Evolutionary conservation across 2,888 invertebrate species (phyloP), one percentile per base, ranked within the genome.

Genomic region (Caenorhabditis auriculariae): DNA sequence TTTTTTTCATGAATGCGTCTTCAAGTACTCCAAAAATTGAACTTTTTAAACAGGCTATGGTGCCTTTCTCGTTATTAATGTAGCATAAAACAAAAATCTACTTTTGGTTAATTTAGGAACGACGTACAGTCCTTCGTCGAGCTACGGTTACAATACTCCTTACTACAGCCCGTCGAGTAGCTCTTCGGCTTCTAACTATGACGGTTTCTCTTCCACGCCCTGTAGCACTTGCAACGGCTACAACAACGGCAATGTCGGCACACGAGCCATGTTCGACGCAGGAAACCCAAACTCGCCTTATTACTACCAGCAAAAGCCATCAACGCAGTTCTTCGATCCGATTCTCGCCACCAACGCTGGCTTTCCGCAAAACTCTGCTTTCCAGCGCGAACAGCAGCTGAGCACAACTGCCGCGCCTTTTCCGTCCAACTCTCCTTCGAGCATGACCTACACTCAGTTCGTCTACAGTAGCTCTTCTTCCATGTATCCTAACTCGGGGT

Each of bases 341-440:
- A 46, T 63, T 2, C 46, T 59, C 1, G 63, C 54, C 2, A 49
- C 54, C 5, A 59, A 59, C 45, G 63, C 63, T 23, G 63, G 63
- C 28, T 63, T 50, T 43, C 63, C 63, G 21, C 56, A 61, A 37
- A 37, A 42, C 5, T 19, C 39, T 9, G 39, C 24, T 26, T 27
- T n/a, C n/a, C n/a, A n/a, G n/a, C n/a, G n/a, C n/a, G 29, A 44
- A n/a, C 26, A 44, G 17, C 27, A 24, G 6, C 35, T 44, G 43
- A 42, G 37, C n/a, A 27, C 42, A 4, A 21, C 6, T 17, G 45
- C 26, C 43, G 24, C 47, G 46, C 45, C 49, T n/a, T 29, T 45
- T 42, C 23, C 51, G 42, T 27, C 28, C 15, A 1, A 42, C 42
- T 42, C 44, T 48, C 54, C 24, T 43, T 43, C 46, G 27, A 23